Conservation (phyloP, 2,888 invertebrate species). For the Sabatieria punctata region DNA sequence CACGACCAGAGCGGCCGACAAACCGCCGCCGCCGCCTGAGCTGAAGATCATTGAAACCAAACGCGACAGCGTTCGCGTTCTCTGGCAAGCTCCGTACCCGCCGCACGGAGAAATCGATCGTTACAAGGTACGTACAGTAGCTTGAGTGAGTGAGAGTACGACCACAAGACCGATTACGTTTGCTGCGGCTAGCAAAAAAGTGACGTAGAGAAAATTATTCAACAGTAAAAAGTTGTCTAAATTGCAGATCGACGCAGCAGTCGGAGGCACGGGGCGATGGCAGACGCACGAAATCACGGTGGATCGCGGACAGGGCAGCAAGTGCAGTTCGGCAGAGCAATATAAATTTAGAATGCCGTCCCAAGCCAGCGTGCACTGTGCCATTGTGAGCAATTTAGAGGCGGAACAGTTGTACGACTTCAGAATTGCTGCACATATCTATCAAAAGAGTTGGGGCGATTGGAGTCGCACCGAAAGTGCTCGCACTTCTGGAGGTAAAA, state of each 20-base stretch:
- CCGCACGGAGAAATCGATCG: conserved; percentile 16
- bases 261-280: conserved; percentile 7
- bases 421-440: conserved; percentile 14
- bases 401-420: conserved; percentile 27
- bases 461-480: conserved; percentile 17
- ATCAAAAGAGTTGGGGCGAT: conserved; percentile 15
- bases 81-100: conserved; percentile 26
- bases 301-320: not conserved
- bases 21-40: conserved; percentile 10
- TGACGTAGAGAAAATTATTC: too few relatives aligned
- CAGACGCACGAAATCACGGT: conserved; percentile 5
- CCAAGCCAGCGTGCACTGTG: conserved; percentile 19
- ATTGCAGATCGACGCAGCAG: conserved; percentile 3
- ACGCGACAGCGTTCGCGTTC: conserved; percentile 22
- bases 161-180: too few relatives aligned
- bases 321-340: too few relatives aligned
- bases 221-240: too few relatives aligned
- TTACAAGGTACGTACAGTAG: conserved; percentile 21
- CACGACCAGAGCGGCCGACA: not conserved
- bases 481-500: conserved; percentile 2
- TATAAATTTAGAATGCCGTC: not conserved
- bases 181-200: too few relatives aligned
- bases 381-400: conserved; percentile 22
- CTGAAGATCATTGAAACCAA: conserved; percentile 23
- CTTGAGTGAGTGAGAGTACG: too few relatives aligned